phyloP scores from a whole-genome alignment of 1,140 invertebrate genomes.

The Mylabris phalerata region DNA sequence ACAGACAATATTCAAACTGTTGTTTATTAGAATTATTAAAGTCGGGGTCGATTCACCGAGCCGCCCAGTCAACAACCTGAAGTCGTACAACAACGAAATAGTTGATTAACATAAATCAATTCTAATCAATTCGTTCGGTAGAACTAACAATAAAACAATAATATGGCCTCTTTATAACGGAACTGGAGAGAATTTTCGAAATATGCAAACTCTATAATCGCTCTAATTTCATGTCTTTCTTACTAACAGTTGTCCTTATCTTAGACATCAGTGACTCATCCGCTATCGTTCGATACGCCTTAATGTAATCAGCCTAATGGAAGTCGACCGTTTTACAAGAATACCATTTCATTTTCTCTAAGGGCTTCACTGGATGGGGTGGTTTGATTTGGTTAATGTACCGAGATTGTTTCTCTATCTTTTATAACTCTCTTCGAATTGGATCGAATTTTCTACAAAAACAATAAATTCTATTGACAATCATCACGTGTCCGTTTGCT shows the following conservation, averaged over 20 bases:
- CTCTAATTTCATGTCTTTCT: no score
- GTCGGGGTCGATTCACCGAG: neutral
- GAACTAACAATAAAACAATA: neutral
- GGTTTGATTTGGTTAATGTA: slow-evolving; percentile 20
- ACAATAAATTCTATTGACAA: no score
- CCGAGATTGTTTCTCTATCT: slow-evolving; percentile 3
- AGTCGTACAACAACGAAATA: slow-evolving; percentile 2
- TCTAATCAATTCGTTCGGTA: neutral
- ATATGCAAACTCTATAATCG: no score
- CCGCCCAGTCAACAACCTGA: neutral
- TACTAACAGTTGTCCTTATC: neutral
- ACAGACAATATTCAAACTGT: slow-evolving; percentile 9
- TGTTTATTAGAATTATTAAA: slow-evolving; percentile 4
- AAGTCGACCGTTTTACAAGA: slow-evolving; percentile 28
- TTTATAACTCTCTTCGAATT: neutral
- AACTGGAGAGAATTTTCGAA: neutral
- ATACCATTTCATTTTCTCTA: slow-evolving; percentile 26
- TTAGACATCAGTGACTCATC: slow-evolving; percentile 7
- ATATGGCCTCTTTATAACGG: neutral
- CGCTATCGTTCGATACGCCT: slow-evolving; percentile 5
- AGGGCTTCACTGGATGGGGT: slow-evolving; percentile 14
- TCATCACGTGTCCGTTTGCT: no score
- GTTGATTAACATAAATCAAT: neutral
- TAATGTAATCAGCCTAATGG: slow-evolving; percentile 23
- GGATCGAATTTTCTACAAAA: no score